These are phyloP conservation scores for Trichosurus vulpecula DNA, from an alignment of 2,797 vertebrate genomes.

Conservation along the genomic window DNA sequence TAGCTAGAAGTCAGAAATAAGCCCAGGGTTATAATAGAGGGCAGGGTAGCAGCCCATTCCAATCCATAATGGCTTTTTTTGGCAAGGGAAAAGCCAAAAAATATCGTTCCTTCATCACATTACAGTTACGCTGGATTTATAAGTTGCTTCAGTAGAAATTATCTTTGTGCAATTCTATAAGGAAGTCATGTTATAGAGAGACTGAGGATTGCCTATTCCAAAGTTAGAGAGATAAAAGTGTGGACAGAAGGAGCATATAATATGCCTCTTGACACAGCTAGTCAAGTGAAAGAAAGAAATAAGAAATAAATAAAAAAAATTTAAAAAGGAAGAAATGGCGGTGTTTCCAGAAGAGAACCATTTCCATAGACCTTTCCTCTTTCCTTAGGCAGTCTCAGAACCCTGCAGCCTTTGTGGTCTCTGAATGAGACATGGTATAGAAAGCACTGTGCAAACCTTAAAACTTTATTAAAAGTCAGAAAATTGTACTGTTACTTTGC, in stretches of 20 bases:
- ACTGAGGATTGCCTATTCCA: background rate
- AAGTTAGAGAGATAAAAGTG: background rate
- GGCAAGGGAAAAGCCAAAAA: background rate
- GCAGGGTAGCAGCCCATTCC: background rate
- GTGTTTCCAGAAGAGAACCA: background rate
- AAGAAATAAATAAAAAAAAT: too few species aligned
- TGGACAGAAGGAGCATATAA: background rate
- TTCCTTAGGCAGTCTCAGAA: background rate
- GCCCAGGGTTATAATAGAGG: background rate
- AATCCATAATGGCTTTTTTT: background rate
- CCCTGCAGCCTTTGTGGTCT: background rate
- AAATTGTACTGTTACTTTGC: background rate
- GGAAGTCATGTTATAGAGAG: background rate
- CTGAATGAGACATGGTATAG: background rate
- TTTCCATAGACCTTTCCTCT: background rate
- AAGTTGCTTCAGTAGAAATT: background rate
- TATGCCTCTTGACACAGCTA: background rate
- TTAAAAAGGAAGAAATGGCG: too few species aligned
- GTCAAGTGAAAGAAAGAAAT: background rate
- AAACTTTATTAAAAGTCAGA: background rate
- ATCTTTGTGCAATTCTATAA: background rate
- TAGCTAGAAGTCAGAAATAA: background rate
- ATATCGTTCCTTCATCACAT: background rate
- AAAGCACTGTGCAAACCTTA: background rate
- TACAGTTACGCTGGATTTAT: background rate